A percentile compares a stretch with the other conserved stretches of the same genome.
Conservation (phyloP, 92 coral and sea anemone genomes). For the Epizoanthus illoricatus region DNA sequence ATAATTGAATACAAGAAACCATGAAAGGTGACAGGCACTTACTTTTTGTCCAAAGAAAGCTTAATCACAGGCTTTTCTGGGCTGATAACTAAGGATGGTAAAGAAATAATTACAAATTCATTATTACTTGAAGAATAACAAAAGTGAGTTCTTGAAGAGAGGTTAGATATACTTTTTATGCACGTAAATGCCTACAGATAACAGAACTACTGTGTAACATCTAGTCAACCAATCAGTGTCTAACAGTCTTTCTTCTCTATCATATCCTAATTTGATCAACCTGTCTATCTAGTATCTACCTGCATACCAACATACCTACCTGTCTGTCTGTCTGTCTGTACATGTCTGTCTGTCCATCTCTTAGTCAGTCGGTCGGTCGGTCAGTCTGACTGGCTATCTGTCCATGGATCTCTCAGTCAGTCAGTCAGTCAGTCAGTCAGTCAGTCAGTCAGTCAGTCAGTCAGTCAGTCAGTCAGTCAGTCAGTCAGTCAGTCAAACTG, state of each 20-base stretch:
- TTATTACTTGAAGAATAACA: not conserved
- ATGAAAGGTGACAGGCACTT: slow-evolving; percentile 27
- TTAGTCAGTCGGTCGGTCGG: not conserved
- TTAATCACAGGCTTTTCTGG: slow-evolving; percentile 50
- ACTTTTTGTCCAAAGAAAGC: slow-evolving; percentile 73
- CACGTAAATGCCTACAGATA: no score
- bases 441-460: not conserved
- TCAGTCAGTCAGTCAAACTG: not conserved
- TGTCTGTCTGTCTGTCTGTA: not conserved
- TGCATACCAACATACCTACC: not conserved
- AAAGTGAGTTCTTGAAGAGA: not conserved
- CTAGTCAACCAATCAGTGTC: no score
- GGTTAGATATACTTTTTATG: no score
- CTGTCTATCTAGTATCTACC: no score
- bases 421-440: not conserved
- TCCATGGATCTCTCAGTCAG: no score
- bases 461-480: not conserved
- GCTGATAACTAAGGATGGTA: slow-evolving; percentile 5
- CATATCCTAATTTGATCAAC: no score
- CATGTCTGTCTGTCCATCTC: not conserved
- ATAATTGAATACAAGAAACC: not conserved
- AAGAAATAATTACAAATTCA: not conserved
- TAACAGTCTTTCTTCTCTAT: no score
- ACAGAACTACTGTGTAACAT: no score
- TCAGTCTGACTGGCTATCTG: not conserved